Base-by-base conservation (phyloP, 2,113 vertebrate genomes). In the Pipra filicauda region DNA sequence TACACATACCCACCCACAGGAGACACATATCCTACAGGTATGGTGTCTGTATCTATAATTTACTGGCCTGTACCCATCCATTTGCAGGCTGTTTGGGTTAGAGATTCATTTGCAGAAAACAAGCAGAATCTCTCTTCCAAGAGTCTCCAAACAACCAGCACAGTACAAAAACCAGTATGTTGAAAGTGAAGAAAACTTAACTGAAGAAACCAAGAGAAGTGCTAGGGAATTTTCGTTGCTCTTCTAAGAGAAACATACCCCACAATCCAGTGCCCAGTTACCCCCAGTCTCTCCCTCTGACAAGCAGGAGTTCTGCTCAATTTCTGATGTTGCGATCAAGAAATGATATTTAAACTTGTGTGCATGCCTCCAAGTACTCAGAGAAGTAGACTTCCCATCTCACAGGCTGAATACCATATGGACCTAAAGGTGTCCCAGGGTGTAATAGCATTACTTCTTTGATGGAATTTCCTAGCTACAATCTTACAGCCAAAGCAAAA, bases 381-480 rank as follows among this genome's bases (percentile, higher is more conserved):
- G 26, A 57, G 44, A 69, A 75, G 27, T 16, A 70, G 35, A 31
- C 21, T 87, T 69, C 44, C 44, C 18, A 11, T 54, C 51, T 75
- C 44, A 18, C 49, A 19, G 55, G 6, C 58, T 72, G 35, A 55
- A 46, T 41, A 21, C 27, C 6, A 5, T 10, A 8, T 0, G 2
- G 35, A 54, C 49, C 27, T 5, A 0, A 77, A 80, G 55, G 70
- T 58, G 30, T 87, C 33, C 8, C 35, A 52, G 66, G 11, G 8
- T 18, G 2, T 23, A 73, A 69, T 3, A 41, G 22, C 16, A 55
- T 66, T 39, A 33, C 9, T 67, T 52, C 5, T 69, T 71, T 73
- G 71, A 48, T 97, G 96, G 97, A 97, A 96, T 89, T 96, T 97
- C 95, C 96, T 91, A 94, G 93, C 91, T 96, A 93, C 81, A 3